Evolutionary conservation across 2,888 invertebrate species (phyloP).

Genomic region (Boloria selene): DNA sequence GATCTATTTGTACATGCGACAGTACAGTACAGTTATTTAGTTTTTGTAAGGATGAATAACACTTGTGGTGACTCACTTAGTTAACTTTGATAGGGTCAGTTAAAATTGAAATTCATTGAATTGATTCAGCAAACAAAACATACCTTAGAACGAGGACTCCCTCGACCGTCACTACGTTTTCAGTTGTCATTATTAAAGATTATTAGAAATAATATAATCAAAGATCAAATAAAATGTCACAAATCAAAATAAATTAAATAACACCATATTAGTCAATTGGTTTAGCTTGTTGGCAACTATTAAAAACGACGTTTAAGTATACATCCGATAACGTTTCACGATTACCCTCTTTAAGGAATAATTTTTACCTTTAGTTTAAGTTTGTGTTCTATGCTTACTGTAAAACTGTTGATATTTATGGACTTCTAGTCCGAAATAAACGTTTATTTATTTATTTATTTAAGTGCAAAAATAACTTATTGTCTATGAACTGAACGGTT

Average conservation of each 20-base stretch:
- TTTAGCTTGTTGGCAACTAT: not conserved
- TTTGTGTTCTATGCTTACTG: too few relatives aligned
- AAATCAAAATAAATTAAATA: not conserved
- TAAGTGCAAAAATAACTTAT: too few relatives aligned
- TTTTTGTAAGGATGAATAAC: constrained; percentile 18
- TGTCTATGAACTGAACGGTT: too few relatives aligned
- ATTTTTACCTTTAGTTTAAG: too few relatives aligned
- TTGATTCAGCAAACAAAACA: constrained; percentile 30
- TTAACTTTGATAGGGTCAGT: not conserved
- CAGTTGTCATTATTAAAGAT: constrained; percentile 39
- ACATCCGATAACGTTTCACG: not conserved
- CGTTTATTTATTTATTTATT: too few relatives aligned
- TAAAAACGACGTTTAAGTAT: constrained; percentile 1
- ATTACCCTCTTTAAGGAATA: not conserved
- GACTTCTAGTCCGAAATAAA: too few relatives aligned
- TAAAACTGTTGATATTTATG: too few relatives aligned
- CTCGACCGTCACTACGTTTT: constrained; percentile 58
- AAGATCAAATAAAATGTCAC: constrained; percentile 4
- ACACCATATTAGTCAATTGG: not conserved
- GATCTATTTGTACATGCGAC: constrained; percentile 1
- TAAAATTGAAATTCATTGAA: constrained; percentile 9
- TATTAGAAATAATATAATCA: constrained; percentile 33
- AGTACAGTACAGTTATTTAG: constrained; percentile 2
- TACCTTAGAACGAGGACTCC: constrained; percentile 60
- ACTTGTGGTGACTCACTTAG: constrained; percentile 6